Evolutionary conservation across 2,888 invertebrate species (phyloP), one percentile per base, ranked within the genome.

Genomic region (Phaedon cochleariae): DNA sequence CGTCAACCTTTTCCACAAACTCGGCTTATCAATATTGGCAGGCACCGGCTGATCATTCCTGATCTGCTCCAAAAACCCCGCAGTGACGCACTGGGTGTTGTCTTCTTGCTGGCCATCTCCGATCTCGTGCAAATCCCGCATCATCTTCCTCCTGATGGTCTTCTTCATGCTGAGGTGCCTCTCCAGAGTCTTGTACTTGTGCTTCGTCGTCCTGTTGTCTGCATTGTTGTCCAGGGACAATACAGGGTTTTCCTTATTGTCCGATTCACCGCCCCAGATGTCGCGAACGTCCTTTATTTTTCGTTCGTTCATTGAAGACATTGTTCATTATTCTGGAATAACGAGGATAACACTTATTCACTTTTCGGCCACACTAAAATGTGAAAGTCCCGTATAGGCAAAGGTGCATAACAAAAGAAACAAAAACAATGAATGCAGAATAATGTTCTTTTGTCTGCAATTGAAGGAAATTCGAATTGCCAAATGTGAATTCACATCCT

Each of bases 141-240:
- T 93, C 79, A 93, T 93, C 84, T 93, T 93, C 85, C 92, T 93
- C 74, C 93, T 85, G 73, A 93, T 93, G 17, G 93, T 93, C 81
- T 93, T 93, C 85, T 94, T 93, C 93, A 93, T 93, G 80, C 93
- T 93, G 76, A 94, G 86, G 82, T 93, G 93, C 74, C 93, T 85
- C 79, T 94, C 93, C 46, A 93, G 83, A 18, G 93, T 93, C 79
- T 90, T 89, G 82, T 87, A 90, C 79, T 91, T 91, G 72, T 91
- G 90, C 77, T 90, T 90, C 76, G 88, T 88, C 18, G 41, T 15
- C 76, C 88, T 87, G 1, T 82, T 83, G 74, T 85, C 85, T 29
- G 82, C 80, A 80, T 88, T 89, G 77, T 88, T 88, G 29, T 77
- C 77, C 26, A n/a, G n/a, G n/a, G n/a, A n/a, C n/a, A 26, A 26